Conservation (phyloP, 2,113 vertebrate species). For the Cnemophilus loriae region DNA sequence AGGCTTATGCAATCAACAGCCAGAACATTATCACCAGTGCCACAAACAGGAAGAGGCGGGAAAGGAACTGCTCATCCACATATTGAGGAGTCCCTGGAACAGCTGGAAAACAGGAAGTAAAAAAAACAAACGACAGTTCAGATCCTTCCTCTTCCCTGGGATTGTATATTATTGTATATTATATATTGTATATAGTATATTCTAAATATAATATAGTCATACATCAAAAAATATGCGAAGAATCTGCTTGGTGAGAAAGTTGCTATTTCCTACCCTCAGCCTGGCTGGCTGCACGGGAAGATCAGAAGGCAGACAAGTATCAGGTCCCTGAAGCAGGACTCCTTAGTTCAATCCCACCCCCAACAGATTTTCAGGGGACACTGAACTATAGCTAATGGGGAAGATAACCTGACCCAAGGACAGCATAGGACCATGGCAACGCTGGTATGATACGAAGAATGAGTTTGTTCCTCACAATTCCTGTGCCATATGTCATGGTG, state of each 20-base stretch:
- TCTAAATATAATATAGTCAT: neutral
- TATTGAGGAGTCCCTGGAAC: slow-evolving; percentile 96
- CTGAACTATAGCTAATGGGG: neutral
- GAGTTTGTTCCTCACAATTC: neutral
- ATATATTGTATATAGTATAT: too few species aligned
- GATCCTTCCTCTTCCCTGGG: neutral
- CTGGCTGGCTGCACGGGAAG: neutral
- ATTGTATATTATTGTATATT: too few species aligned
- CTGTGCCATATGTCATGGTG: neutral
- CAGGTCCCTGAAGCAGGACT: neutral
- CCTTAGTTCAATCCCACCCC: neutral
- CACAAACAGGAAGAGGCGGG: slow-evolving; percentile 96
- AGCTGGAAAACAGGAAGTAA: slow-evolving; percentile 72
- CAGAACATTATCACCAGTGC: slow-evolving; percentile 98
- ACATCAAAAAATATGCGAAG: neutral
- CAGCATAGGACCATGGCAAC: neutral
- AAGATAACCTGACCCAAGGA: neutral
- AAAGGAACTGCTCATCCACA: slow-evolving; percentile 95
- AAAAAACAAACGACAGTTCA: slow-evolving; percentile 20
- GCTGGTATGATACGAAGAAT: neutral
- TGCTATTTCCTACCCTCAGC: neutral
- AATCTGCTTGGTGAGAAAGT: neutral
- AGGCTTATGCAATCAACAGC: slow-evolving; percentile 90
- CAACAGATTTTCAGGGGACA: neutral
- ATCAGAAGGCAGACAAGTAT: neutral